A percentile compares a stretch with the other conserved stretches of the same genome.
phyloP scores from a whole-genome alignment of 2,797 vertebrate species.

The Adrianichthys oophorus region DNA sequence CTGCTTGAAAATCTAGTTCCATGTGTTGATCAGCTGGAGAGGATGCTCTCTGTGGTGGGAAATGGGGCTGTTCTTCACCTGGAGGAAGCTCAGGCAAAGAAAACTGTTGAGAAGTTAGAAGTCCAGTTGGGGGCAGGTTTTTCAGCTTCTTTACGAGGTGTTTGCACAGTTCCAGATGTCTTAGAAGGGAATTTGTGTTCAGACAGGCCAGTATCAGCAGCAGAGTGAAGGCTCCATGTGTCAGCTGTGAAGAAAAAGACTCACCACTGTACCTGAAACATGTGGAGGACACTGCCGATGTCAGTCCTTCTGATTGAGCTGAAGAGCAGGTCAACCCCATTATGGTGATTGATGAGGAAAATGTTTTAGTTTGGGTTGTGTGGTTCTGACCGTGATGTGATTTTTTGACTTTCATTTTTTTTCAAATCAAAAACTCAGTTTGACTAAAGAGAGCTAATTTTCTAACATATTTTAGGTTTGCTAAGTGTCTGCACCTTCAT shows the following conservation, averaged over 20 bases:
- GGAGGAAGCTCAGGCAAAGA: not conserved
- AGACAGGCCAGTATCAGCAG: slow-evolving; percentile 52
- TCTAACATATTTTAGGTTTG: too few relatives aligned
- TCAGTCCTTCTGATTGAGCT: not conserved
- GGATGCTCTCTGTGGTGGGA: not conserved
- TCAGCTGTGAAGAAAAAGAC: slow-evolving; percentile 74
- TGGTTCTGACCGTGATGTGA: too few relatives aligned
- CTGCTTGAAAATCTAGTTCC: not conserved
- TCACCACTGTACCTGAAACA: slow-evolving; percentile 69
- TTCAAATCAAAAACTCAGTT: too few relatives aligned
- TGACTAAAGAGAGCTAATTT: too few relatives aligned
- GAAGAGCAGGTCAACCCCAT: too few relatives aligned
- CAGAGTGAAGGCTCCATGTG: slow-evolving; percentile 77
- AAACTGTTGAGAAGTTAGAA: not conserved
- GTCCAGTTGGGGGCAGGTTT: slow-evolving; percentile 2
- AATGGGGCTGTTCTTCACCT: not conserved
- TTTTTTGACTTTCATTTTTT: too few relatives aligned
- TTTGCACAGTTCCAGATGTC: slow-evolving; percentile 59
- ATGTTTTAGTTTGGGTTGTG: too few relatives aligned
- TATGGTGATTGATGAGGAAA: too few relatives aligned
- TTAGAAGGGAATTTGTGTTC: slow-evolving; percentile 47
- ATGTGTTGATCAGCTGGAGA: not conserved
- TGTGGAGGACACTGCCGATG: slow-evolving; percentile 46
- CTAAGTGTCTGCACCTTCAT: too few relatives aligned
- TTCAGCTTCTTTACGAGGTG: slow-evolving; percentile 1